Evolutionary conservation across 2,113 vertebrate genomes (phyloP).

Genomic region (Pseudonaja textilis): DNA sequence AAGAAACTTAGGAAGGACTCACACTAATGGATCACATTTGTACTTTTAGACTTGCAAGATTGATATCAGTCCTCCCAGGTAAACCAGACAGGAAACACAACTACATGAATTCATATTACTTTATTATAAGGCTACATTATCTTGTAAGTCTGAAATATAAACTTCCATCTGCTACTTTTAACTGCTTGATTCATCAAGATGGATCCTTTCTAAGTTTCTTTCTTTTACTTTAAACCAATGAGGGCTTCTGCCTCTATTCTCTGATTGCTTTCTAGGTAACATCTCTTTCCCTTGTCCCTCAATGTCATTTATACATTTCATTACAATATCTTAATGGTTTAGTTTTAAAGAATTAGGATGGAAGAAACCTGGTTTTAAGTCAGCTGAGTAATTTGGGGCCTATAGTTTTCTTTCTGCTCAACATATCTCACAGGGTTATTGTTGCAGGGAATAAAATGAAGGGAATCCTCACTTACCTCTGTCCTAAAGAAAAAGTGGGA

Average conservation of each 20-base stretch:
- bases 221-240: background rate
- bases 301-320: background rate
- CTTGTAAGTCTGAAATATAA: background rate
- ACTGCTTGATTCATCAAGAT: too few relatives aligned
- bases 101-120: background rate
- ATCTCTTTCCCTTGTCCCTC: background rate
- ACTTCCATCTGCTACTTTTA: background rate
- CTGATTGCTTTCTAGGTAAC: background rate
- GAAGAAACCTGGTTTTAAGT: background rate
- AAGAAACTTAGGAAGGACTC: background rate
- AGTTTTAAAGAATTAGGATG: background rate
- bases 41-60: background rate
- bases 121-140: background rate
- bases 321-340: background rate
- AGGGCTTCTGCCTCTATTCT: background rate
- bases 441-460: background rate
- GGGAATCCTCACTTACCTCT: background rate
- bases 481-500: background rate
- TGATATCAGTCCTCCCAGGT: background rate
- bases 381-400: background rate
- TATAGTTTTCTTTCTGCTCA: background rate
- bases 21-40: background rate
- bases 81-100: background rate
- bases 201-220: background rate
- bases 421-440: background rate